phyloP scores from a whole-genome alignment of 2,888 invertebrate genomes.

The Sisyra nigra region DNA sequence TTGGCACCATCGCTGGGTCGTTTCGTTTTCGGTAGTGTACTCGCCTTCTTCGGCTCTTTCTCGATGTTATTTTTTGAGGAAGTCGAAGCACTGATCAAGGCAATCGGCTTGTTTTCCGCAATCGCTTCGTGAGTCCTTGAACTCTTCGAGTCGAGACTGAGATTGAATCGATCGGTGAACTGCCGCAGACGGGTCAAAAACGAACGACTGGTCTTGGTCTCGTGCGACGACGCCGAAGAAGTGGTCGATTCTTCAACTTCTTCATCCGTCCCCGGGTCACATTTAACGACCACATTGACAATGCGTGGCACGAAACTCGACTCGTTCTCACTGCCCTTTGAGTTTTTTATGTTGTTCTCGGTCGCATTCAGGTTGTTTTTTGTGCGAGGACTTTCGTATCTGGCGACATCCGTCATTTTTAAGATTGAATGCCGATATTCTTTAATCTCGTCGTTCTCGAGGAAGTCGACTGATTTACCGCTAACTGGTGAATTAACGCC shows the following conservation, averaged over 20 bases:
- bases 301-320: too few relatives aligned
- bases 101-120: too few relatives aligned
- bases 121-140: too few relatives aligned
- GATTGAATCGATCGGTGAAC: constrained; percentile 34
- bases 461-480: constrained; percentile 10
- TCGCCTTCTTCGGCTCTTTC: constrained; percentile 18
- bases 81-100: neutral
- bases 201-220: constrained; percentile 16
- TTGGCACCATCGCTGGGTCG: neutral
- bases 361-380: constrained; percentile 13
- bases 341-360: constrained; percentile 15
- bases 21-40: constrained; percentile 21
- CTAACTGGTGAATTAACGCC: constrained; percentile 9
- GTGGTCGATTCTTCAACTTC: too few relatives aligned
- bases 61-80: constrained; percentile 20
- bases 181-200: constrained; percentile 33
- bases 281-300: too few relatives aligned
- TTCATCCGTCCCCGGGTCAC: too few relatives aligned
- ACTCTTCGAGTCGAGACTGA: constrained; percentile 30
- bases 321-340: constrained; percentile 9
- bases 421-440: neutral
- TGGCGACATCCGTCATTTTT: too few relatives aligned
- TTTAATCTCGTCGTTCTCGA: constrained; percentile 10
- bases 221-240: too few relatives aligned
- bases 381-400: neutral